These are phyloP conservation scores for Alviniconcha marisindica DNA, from an alignment of 1,140 invertebrate genomes.

Conservation along the genomic window DNA sequence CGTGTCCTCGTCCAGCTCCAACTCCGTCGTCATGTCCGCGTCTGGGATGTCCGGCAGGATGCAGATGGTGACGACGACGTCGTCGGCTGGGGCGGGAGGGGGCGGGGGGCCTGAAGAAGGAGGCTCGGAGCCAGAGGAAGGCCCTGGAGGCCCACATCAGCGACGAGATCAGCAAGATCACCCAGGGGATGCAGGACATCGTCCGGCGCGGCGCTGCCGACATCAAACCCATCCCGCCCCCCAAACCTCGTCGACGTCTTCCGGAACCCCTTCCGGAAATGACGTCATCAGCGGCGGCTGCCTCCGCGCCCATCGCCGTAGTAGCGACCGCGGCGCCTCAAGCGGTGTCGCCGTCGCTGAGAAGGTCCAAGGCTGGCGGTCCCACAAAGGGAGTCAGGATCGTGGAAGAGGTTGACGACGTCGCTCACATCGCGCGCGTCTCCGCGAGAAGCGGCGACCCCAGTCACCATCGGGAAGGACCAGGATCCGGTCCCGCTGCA, in stretches of 20 bases:
- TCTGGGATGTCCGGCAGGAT: not conserved
- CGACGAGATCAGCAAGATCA: conserved; percentile 52
- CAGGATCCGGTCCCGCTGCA: not conserved
- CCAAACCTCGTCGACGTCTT: conserved; percentile 63
- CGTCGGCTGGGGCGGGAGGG: not conserved
- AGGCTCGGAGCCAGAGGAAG: conserved; percentile 29
- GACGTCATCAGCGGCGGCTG: conserved; percentile 33
- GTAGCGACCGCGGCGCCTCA: not conserved
- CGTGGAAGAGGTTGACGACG: not conserved
- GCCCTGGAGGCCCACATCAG: conserved; percentile 45
- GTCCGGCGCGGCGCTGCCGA: conserved; percentile 47
- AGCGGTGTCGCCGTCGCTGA: conserved; percentile 24
- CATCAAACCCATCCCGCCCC: conserved; percentile 54
- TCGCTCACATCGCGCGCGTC: not conserved
- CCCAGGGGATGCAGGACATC: conserved; percentile 53
- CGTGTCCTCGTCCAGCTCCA: not conserved
- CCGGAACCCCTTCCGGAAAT: conserved; percentile 67
- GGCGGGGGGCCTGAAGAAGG: not conserved
- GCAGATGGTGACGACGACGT: not conserved
- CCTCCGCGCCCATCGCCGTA: not conserved
- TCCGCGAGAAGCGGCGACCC: not conserved
- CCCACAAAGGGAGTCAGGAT: conserved; percentile 7
- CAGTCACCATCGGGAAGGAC: not conserved
- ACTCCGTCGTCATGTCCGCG: conserved; percentile 26
- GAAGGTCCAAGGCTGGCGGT: not conserved